These are phyloP conservation scores for Ciconia boyciana DNA, from an alignment of 2,113 vertebrate species.

Conservation along the genomic window DNA sequence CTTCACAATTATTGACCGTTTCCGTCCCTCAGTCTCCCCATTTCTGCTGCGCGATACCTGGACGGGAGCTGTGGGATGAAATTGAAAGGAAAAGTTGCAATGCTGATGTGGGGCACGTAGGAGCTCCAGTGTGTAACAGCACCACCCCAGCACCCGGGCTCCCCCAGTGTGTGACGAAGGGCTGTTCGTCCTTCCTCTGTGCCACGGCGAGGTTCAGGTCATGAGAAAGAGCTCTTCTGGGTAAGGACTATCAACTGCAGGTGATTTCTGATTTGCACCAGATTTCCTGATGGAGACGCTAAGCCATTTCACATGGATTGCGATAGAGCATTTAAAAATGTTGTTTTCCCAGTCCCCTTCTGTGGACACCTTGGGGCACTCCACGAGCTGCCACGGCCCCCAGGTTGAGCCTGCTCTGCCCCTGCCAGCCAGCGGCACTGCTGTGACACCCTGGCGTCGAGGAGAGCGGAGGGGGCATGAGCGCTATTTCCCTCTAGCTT, in stretches of 20 bases:
- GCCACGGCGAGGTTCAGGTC: background rate
- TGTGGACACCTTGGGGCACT: background rate
- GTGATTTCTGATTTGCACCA: background rate
- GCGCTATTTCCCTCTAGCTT: background rate
- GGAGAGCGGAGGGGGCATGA: rapidly evolving
- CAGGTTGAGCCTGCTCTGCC: background rate
- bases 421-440: background rate
- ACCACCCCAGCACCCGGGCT: background rate
- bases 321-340: rapidly evolving
- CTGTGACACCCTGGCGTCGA: background rate
- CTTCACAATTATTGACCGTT: background rate
- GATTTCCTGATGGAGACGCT: background rate
- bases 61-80: background rate
- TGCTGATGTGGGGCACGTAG: background rate
- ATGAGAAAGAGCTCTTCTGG: background rate
- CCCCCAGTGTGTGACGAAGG: background rate
- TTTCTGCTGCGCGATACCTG: background rate
- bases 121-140: background rate
- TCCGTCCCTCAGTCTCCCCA: background rate
- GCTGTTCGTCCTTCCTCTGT: background rate
- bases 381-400: background rate
- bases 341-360: background rate
- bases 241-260: background rate
- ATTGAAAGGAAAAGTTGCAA: background rate
- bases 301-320: background rate